Percentiles rank a stretch among this genome's conserved stretches.
These are phyloP conservation scores for Corythucha ciliata DNA, from an alignment of 2,888 invertebrate genomes.

Conservation along the genomic window DNA sequence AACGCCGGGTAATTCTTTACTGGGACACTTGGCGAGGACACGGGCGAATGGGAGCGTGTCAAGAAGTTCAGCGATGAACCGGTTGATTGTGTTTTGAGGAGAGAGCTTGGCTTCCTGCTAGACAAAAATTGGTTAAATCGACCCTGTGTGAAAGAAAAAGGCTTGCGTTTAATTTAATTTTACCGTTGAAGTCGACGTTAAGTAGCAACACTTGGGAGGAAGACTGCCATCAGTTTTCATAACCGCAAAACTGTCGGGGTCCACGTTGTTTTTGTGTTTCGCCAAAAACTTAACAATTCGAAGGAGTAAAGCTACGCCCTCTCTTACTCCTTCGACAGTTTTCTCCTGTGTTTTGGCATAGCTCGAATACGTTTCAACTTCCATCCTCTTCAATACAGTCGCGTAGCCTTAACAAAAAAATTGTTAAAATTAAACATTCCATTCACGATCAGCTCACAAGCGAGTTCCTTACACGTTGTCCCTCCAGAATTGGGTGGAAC, in stretches of 20 bases:
- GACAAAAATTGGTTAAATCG: too few species aligned
- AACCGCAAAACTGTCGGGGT: constrained; percentile 19
- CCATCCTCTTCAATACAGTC: constrained; percentile 31
- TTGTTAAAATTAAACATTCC: too few species aligned
- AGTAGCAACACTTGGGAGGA: too few species aligned
- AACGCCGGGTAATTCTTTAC: constrained; percentile 54
- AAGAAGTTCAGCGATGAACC: constrained; percentile 14
- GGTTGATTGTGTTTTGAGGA: too few species aligned
- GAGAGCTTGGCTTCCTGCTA: not conserved
- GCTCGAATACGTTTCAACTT: constrained; percentile 27
- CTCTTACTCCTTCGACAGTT: constrained; percentile 27
- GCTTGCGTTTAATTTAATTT: too few species aligned
- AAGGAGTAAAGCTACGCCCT: constrained; percentile 29
- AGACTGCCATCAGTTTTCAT: too few species aligned
- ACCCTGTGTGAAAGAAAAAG: too few species aligned
- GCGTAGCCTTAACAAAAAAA: constrained; percentile 25
- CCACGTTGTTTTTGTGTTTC: constrained; percentile 13
- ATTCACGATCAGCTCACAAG: not conserved
- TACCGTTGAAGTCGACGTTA: too few species aligned
- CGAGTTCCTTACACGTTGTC: too few species aligned
- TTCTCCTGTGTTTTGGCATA: constrained; percentile 29
- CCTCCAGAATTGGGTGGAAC: constrained; percentile 1
- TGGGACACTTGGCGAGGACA: constrained; percentile 36
- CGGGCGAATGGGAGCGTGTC: constrained; percentile 20
- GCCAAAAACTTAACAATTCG: constrained; percentile 23